Conservation (phyloP, 2,113 vertebrate genomes). For the Heterochromis multidens region DNA sequence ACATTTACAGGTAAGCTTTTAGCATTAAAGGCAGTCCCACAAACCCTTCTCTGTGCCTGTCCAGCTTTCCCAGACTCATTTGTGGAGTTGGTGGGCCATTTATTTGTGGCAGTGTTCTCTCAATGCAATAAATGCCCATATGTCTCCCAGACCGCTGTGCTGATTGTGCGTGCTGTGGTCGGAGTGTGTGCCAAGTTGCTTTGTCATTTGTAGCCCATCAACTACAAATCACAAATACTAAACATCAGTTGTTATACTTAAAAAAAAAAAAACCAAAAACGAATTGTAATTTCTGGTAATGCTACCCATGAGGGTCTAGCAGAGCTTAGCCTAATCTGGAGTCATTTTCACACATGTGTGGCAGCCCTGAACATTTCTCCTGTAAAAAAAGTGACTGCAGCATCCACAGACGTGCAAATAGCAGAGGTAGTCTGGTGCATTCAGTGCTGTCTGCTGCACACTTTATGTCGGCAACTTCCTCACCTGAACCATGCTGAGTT, state of each 20-base stretch:
- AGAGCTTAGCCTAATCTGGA: neutral
- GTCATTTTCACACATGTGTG: too few species aligned
- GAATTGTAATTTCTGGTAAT: neutral
- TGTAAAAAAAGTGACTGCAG: too few species aligned
- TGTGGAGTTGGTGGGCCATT: constrained; percentile 31
- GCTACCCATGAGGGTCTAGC: neutral
- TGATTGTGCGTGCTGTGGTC: constrained; percentile 36
- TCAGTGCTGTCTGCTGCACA: neutral
- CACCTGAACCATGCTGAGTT: neutral
- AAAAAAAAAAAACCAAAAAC: too few species aligned
- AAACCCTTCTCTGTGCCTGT: constrained; percentile 6
- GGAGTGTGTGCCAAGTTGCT: constrained; percentile 7
- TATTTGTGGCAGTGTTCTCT: neutral
- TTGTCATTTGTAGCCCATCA: neutral
- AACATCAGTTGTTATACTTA: too few species aligned
- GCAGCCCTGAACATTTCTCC: too few species aligned
- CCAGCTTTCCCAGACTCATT: constrained; percentile 21
- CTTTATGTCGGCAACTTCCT: neutral
- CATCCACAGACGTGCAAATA: too few species aligned
- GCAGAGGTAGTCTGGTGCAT: too few species aligned
- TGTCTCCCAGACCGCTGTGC: constrained; percentile 10
- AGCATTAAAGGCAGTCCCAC: neutral
- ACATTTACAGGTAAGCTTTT: constrained; percentile 88
- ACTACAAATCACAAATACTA: neutral
- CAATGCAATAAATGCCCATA: neutral